phyloP scores from a whole-genome alignment of 2,888 invertebrate species.

The Cryptosula pallasiana region DNA sequence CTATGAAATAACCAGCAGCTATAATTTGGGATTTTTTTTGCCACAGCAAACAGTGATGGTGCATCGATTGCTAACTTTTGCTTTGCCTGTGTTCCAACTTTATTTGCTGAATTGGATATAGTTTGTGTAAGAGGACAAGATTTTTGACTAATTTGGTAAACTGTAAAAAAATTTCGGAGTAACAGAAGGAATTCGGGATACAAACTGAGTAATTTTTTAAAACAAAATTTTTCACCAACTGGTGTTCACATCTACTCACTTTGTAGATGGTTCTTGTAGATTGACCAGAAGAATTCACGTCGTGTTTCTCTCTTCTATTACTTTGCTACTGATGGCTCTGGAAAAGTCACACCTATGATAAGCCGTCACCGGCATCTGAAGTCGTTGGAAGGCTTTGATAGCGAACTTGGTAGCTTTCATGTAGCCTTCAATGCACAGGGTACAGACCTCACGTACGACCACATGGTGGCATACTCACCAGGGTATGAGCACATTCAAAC shows the following conservation, averaged over 20 bases:
- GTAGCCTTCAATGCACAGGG: conserved; percentile 57
- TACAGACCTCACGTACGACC: conserved; percentile 33
- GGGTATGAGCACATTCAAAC: conserved; percentile 43
- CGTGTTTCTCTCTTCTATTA: conserved; percentile 49
- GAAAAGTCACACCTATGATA: conserved; percentile 38
- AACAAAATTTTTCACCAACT: not conserved
- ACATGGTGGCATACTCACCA: conserved; percentile 40
- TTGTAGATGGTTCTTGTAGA: not conserved
- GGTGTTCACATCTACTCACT: not conserved
- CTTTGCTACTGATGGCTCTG: conserved; percentile 60
- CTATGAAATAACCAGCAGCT: too few relatives aligned
- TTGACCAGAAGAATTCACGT: conserved; percentile 29
- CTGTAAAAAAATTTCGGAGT: too few relatives aligned
- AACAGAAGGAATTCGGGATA: too few relatives aligned
- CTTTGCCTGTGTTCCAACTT: too few relatives aligned
- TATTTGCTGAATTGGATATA: too few relatives aligned
- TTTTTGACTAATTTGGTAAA: too few relatives aligned
- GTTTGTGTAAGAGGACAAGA: too few relatives aligned
- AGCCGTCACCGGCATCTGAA: conserved; percentile 50
- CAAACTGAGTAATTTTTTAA: too few relatives aligned
- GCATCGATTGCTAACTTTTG: too few relatives aligned
- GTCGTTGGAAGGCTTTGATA: conserved; percentile 70
- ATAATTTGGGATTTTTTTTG: too few relatives aligned
- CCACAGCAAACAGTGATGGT: too few relatives aligned
- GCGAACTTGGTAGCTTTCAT: conserved; percentile 72